These are phyloP conservation scores for Xestia sexstrigata DNA, from an alignment of 2,888 invertebrate genomes.

Conservation along the genomic window DNA sequence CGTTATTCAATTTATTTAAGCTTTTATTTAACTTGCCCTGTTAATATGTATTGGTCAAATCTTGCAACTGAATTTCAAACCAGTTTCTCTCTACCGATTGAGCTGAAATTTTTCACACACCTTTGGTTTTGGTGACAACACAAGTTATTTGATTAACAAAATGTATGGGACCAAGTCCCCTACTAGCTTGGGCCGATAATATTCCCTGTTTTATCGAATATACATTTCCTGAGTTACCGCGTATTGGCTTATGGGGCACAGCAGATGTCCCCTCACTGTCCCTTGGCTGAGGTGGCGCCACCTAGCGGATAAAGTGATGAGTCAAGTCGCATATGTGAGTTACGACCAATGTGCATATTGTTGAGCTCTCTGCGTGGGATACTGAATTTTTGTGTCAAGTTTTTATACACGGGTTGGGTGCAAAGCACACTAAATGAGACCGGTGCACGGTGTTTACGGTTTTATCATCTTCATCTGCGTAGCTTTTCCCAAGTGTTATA, in stretches of 20 bases:
- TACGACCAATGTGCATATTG: conserved; percentile 44
- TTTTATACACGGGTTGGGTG: conserved; percentile 34
- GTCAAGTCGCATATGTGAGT: conserved; percentile 44
- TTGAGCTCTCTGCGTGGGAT: conserved; percentile 25
- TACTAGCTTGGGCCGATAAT: neutral
- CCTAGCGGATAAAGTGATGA: conserved; percentile 48
- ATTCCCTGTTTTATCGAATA: neutral
- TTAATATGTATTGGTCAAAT: too few species aligned
- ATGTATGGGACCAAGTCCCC: too few species aligned
- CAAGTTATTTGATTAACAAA: neutral
- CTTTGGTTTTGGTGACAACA: too few species aligned
- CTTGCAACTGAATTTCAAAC: too few species aligned
- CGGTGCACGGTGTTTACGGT: neutral
- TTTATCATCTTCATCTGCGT: neutral
- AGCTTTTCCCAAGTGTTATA: neutral
- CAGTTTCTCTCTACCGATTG: too few species aligned
- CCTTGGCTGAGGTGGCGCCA: conserved; percentile 10
- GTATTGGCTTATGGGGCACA: neutral
- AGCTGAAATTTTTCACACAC: too few species aligned
- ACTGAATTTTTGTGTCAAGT: conserved; percentile 22
- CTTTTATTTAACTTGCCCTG: too few species aligned
- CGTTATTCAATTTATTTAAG: neutral
- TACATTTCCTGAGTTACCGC: neutral
- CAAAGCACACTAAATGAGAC: neutral
- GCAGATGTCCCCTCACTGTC: conserved; percentile 24